phyloP scores from a whole-genome alignment of 2,888 invertebrate species.

The Iphiclides podalirius region DNA sequence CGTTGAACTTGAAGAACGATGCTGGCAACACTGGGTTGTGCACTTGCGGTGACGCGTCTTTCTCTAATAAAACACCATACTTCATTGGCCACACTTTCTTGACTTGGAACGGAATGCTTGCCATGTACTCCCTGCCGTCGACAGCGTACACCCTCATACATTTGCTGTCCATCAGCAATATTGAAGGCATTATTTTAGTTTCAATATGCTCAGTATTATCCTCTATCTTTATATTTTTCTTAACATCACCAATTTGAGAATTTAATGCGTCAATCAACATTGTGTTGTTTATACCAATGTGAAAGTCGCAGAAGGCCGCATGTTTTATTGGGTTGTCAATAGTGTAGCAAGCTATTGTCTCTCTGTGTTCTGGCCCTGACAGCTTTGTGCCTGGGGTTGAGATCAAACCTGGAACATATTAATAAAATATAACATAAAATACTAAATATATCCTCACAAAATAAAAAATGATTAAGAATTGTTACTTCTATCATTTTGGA shows the following conservation, averaged over 20 bases:
- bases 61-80: constrained; percentile 92
- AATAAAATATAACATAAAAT: no score
- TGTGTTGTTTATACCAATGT: constrained; percentile 73
- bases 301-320: constrained; percentile 86
- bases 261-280: constrained; percentile 76
- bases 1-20: constrained; percentile 61
- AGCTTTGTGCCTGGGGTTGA: constrained; percentile 73
- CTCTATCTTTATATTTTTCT: constrained; percentile 72
- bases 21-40: constrained; percentile 55
- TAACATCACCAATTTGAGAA: constrained; percentile 69
- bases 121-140: constrained; percentile 90
- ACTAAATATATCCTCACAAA: no score
- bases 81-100: constrained; percentile 91
- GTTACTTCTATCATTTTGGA: no score
- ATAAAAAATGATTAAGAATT: not conserved
- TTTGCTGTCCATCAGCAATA: constrained; percentile 87
- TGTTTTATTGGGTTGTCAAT: constrained; percentile 90
- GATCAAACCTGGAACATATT: constrained; percentile 62
- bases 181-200: constrained; percentile 81
- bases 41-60: constrained; percentile 69
- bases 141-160: constrained; percentile 88
- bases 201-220: constrained; percentile 71
- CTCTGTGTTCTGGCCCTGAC: constrained; percentile 73
- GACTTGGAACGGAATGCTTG: constrained; percentile 89
- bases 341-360: constrained; percentile 86